phyloP scores from a whole-genome alignment of 2,113 vertebrate genomes.

The Macaca fascicularis region DNA sequence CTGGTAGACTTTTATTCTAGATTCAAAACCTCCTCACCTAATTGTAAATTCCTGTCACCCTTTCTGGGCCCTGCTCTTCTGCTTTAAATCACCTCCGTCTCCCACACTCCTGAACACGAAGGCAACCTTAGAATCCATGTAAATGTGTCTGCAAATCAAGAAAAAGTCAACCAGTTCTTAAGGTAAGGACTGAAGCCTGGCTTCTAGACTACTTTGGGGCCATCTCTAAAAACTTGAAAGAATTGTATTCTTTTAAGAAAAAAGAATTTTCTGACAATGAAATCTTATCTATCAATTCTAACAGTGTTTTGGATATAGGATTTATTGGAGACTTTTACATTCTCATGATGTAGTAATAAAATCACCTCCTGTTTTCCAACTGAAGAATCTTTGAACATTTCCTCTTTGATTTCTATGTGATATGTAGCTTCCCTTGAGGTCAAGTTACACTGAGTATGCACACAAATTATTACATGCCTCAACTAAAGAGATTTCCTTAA shows the following conservation, averaged over 20 bases:
- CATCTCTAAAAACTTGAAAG: not conserved
- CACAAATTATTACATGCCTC: not conserved
- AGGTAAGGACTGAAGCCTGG: not conserved
- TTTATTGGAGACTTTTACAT: constrained; percentile 24
- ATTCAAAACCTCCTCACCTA: not conserved
- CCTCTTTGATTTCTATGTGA: constrained; percentile 15
- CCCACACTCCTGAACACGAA: not conserved
- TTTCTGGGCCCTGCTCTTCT: not conserved
- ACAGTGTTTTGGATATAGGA: not conserved
- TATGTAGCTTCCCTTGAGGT: not conserved
- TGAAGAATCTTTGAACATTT: constrained; percentile 23
- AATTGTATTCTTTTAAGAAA: not conserved
- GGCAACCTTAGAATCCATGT: not conserved
- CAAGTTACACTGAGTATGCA: not conserved
- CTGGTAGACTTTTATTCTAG: not conserved
- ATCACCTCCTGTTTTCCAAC: not conserved
- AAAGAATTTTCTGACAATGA: constrained; percentile 22
- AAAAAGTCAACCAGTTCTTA: not conserved
- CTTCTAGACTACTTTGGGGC: not conserved
- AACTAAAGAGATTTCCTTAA: constrained; percentile 24
- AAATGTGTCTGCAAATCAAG: not conserved
- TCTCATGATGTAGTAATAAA: not conserved
- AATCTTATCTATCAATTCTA: not conserved
- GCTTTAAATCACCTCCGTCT: not conserved
- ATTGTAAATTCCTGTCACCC: not conserved